These are phyloP conservation scores for Acridotheres tristis DNA, from an alignment of 2,797 vertebrate species.

Conservation along the genomic window DNA sequence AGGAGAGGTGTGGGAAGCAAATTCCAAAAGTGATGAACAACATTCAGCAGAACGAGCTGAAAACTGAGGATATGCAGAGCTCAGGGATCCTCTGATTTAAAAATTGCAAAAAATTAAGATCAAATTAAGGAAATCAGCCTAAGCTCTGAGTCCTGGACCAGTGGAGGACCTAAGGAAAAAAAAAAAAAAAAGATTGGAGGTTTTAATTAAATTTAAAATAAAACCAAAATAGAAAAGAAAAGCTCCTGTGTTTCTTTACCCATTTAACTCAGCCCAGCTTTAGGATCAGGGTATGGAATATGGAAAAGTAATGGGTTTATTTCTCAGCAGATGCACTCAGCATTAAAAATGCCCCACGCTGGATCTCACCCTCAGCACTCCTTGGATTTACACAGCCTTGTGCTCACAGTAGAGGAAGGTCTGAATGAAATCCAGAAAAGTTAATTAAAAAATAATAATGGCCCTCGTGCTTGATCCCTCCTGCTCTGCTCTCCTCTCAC, in stretches of 20 bases:
- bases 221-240: not conserved
- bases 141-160: not conserved
- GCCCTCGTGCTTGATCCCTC: rapidly evolving
- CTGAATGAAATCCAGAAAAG: not conserved
- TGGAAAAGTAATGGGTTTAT: not conserved
- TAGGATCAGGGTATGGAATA: not conserved
- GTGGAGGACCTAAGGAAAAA: not conserved
- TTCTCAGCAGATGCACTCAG: not conserved
- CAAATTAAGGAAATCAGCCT: not conserved
- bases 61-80: rapidly evolving
- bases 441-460: not conserved
- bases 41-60: not conserved
- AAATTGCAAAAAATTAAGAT: not conserved
- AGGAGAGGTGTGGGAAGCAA: not conserved
- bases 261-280: not conserved
- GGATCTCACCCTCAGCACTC: not conserved
- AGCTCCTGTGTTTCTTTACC: not conserved
- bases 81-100: not conserved
- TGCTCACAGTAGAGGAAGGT: not conserved
- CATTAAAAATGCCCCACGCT: not conserved
- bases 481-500: not conserved
- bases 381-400: not conserved
- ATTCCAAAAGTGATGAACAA: not conserved
- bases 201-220: not conserved
- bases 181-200: not conserved